phyloP scores from a whole-genome alignment of 2,888 invertebrate species.

The Synergus gifuensis region DNA sequence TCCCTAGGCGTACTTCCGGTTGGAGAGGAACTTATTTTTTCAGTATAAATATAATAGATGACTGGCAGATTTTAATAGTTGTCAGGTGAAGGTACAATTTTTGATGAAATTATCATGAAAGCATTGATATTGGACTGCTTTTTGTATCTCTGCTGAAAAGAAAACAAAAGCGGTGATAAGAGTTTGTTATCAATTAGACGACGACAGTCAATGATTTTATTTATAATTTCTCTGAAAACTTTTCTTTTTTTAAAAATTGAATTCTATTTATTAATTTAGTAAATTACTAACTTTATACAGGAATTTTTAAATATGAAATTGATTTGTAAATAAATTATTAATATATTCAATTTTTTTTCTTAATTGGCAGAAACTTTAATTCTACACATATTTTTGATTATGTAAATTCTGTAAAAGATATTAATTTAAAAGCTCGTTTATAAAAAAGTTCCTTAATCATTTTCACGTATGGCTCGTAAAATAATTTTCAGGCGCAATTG shows the following conservation, averaged over 20 bases:
- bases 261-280: not conserved
- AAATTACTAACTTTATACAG: not conserved
- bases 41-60: not conserved
- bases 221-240: not conserved
- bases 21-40: not conserved
- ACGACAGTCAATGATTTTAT: not conserved
- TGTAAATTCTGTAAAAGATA: too few species aligned
- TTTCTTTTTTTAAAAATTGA: not conserved
- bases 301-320: not conserved
- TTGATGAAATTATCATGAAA: not conserved
- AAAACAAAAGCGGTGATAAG: not conserved
- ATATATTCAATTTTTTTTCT: too few species aligned
- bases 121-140: not conserved
- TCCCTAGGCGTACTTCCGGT: slow-evolving; percentile 7
- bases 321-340: not conserved
- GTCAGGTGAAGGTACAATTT: not conserved
- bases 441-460: not conserved
- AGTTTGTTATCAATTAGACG: not conserved
- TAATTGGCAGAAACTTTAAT: too few species aligned
- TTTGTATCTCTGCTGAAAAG: slow-evolving; percentile 9
- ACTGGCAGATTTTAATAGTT: not conserved
- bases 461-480: not conserved
- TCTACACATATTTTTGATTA: too few species aligned
- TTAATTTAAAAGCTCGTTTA: too few species aligned
- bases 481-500: slow-evolving; percentile 44